Evolutionary conservation across 2,113 vertebrate species (phyloP), one percentile per base, ranked within the genome.

Genomic region (Scomber colias): DNA sequence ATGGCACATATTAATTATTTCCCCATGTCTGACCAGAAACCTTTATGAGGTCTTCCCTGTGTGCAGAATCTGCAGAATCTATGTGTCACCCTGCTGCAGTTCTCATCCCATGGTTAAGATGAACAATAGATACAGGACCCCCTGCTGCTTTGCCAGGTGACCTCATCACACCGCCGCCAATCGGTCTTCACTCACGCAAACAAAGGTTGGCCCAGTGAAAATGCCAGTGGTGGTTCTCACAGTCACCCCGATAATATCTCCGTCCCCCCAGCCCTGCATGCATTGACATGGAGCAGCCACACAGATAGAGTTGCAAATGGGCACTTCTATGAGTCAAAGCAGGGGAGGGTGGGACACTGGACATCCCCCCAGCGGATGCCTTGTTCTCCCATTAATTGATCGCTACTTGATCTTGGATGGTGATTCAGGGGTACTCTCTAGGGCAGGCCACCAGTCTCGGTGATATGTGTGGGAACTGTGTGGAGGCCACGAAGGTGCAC

Each of bases 401-500:
- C 89, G 96, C 95, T 93, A 97, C 94, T 92, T 73, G 96, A 97
- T 96, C 96, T 89, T 69, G 81, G 85, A 85, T 73, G 90, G 88
- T 67, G 88, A 94, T 95, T 94, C 94, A 89, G 93, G 90, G 86
- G 83, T 85, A 82, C 90, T 95, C 94, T 88, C 76, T 89, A 82
- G 92, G 91, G 90, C 93, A 90, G 92, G 86, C 71, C 89, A 70
- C 76, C 89, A 77, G 92, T 93, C 95, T 90, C 82, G 70, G 89
- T 95, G 96, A 96, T 96, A 96, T 63, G 93, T 96, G 95, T 97
- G 96, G 96, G 96, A 96, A 96, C 92, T 72, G 77, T 91, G 85
- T 69, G 78, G 60, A 87, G 80, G 84, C 89, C 83, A 66, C 59
- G 71, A 89, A 68, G 93, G 76, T 90, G 90, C 96, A 96, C 95